A percentile compares a stretch with the other conserved stretches of the same genome.
phyloP scores from a whole-genome alignment of 2,797 vertebrate genomes.

The Setipinna tenuifilis region DNA sequence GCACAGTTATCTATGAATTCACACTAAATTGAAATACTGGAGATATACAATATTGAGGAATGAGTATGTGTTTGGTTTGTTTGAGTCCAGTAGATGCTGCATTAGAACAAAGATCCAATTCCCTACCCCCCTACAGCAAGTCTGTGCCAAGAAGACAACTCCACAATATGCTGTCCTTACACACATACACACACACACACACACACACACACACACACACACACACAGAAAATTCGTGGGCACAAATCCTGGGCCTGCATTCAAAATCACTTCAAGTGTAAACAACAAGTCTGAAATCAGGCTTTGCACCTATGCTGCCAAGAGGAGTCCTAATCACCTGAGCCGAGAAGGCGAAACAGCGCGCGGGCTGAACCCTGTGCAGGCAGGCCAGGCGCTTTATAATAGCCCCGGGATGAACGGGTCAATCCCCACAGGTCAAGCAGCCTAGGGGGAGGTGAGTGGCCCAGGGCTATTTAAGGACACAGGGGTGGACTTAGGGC shows the following conservation, averaged over 20 bases:
- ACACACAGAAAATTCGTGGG: background rate
- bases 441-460: background rate
- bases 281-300: background rate
- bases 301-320: background rate
- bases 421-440: background rate
- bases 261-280: background rate
- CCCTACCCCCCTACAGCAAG: background rate
- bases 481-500: background rate
- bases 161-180: background rate
- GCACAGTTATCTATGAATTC: background rate
- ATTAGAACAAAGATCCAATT: background rate
- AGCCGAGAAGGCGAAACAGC: background rate
- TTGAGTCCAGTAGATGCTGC: background rate
- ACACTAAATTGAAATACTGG: too few species aligned
- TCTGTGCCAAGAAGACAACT: background rate
- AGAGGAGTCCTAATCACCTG: background rate
- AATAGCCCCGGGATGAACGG: background rate
- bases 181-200: background rate
- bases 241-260: background rate
- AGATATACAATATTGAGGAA: background rate
- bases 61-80: background rate
- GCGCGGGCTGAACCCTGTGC: background rate
- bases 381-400: background rate
- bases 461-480: background rate
- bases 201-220: background rate